Base-by-base conservation (phyloP, 2,797 vertebrate species). In the Rhincodon typus region DNA sequence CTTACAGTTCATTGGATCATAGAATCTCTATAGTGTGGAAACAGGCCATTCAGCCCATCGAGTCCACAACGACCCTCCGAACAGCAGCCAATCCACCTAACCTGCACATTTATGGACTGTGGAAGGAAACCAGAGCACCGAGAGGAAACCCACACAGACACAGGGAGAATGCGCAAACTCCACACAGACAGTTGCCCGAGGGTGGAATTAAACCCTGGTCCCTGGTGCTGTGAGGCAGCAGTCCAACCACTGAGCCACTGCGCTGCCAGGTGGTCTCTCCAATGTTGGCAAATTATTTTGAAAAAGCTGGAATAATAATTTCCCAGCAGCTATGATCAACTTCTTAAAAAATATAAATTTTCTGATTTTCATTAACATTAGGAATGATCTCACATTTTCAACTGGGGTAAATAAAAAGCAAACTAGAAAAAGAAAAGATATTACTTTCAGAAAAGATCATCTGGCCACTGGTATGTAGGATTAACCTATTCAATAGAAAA, bases 361-460 rank as follows among this genome's bases (percentile, higher is more conserved):
- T 46, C 42, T 23, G 42, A 84, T 46, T 84, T 84, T 84, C 21
- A 23, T 46, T 46, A 84, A 46, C 42, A 23, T 19, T 5, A 84
- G 82, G 7, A 46, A 0, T 84, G 42, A 46, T 5, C 96, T 97
- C 25, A 97, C 98, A 57, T 98, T 98, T 98, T 46, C 25, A 84
- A 23, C 38, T 42, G 6, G 42, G 42, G 38, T 46, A 84, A 84
- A 84, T 84, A 46, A 84, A 38, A 84, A 84, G 46, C 42, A 84
- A 46, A 46, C 30, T 74, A 30, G 30, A 62, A 62, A 50, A 62
- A 62, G 57, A 62, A 62, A 42, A 84, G 19, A 84, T 10, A 7
- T 25, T 42, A 25, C 7, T 84, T 19, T 46, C 38, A 84, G 42
- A 25, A 84, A 84, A 46, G 82, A 46, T 84, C 7, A 84, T 66